Percentiles rank a stretch among this genome's conserved stretches.
Conservation (phyloP, 2,888 invertebrate species). For the Corythucha ciliata region DNA sequence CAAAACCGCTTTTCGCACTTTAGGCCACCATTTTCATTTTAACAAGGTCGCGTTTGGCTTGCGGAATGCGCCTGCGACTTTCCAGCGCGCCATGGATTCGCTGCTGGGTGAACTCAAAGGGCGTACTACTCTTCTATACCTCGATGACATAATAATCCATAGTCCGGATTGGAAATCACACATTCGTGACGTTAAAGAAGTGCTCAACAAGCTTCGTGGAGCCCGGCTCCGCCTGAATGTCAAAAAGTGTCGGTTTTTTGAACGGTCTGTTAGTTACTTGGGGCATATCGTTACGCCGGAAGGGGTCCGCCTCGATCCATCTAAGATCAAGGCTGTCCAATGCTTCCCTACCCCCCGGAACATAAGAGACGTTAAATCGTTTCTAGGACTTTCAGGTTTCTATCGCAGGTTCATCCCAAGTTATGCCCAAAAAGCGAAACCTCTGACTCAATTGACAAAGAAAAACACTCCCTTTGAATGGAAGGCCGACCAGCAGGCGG, state of each 20-base stretch:
- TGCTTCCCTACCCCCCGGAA: conserved; percentile 25
- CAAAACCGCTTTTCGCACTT: conserved; percentile 39
- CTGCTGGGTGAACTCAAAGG: conserved; percentile 34
- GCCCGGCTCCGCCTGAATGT: conserved; percentile 20
- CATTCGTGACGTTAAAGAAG: conserved; percentile 10
- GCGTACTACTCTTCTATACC: conserved; percentile 24
- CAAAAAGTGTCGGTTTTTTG: conserved; percentile 24
- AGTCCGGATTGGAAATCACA: conserved; percentile 15
- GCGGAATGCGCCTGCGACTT: conserved; percentile 28
- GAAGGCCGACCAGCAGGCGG: conserved; percentile 22
- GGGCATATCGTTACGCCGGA: conserved; percentile 26
- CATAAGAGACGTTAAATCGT: conserved; percentile 31
- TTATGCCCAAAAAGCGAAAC: conserved; percentile 37
- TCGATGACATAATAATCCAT: conserved; percentile 32
- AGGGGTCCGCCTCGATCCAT: conserved; percentile 26
- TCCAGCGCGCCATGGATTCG: conserved; percentile 38
- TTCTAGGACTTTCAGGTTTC: conserved; percentile 40
- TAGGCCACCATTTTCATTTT: conserved; percentile 37
- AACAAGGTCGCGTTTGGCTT: conserved; percentile 38
- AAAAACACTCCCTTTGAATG: conserved; percentile 31
- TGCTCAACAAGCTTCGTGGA: conserved; percentile 16
- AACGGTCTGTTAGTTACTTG: conserved; percentile 17
- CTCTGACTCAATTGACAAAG: conserved; percentile 32
- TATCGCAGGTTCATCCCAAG: conserved; percentile 40
- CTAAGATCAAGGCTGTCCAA: conserved; percentile 16